Evolutionary conservation across 2,797 vertebrate genomes (phyloP).

Genomic region (Eptatretus atami): DNA sequence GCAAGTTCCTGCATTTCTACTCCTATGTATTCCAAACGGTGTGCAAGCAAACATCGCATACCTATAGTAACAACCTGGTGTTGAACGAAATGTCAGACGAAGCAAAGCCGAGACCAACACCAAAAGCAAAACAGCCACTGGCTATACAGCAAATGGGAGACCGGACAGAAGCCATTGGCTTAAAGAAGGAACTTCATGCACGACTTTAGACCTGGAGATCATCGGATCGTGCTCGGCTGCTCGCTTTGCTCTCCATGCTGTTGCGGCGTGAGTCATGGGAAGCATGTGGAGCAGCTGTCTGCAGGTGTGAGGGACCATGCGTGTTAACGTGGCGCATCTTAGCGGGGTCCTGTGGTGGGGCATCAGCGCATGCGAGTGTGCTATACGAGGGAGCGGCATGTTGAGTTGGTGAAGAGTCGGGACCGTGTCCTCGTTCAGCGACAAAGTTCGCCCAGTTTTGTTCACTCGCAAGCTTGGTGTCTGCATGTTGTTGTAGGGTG

Average conservation of each 20-base stretch:
- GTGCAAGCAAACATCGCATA: too few species aligned
- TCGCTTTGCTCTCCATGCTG: conserved; percentile 49
- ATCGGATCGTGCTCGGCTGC: conserved; percentile 35
- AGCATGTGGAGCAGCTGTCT: conserved; percentile 14
- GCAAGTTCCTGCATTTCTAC: too few species aligned
- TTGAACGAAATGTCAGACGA: too few species aligned
- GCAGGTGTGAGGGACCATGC: conserved; percentile 35
- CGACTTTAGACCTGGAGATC: conserved; percentile 41
- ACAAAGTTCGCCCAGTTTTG: conserved; percentile 49
- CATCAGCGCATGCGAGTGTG: conserved; percentile 14
- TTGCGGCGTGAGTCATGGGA: conserved; percentile 23
- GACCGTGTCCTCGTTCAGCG: conserved; percentile 26
- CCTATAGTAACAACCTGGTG: too few species aligned
- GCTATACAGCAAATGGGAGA: too few species aligned
- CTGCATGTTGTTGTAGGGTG: conserved; percentile 32
- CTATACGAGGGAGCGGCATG: conserved; percentile 16
- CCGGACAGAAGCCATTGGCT: too few species aligned
- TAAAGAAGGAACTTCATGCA: rapidly evolving
- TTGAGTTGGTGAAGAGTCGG: conserved; percentile 14
- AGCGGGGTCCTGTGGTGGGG: conserved; percentile 13
- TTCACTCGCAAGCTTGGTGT: conserved; percentile 21
- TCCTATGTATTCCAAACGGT: too few species aligned
- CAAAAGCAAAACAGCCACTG: too few species aligned
- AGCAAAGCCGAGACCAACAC: too few species aligned
- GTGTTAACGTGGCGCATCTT: conserved; percentile 16